These are phyloP conservation scores for Teinopalpus imperialis DNA, from an alignment of 2,888 invertebrate genomes.

Conservation along the genomic window DNA sequence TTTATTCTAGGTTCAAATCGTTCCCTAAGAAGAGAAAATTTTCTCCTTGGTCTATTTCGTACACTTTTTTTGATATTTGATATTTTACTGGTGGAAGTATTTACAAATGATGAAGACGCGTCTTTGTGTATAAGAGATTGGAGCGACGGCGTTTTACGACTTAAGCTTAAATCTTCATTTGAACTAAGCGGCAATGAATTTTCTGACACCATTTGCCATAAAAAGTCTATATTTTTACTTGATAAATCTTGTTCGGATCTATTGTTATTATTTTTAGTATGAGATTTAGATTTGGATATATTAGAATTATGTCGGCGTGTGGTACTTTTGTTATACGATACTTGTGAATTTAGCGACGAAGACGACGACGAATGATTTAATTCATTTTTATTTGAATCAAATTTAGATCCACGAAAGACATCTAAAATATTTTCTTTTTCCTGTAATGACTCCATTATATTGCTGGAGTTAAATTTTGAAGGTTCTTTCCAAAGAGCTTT, in stretches of 20 bases:
- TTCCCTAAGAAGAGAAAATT: constrained; percentile 82
- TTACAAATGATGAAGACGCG: constrained; percentile 40
- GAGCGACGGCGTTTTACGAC: constrained; percentile 64
- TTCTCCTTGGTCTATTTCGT: constrained; percentile 74
- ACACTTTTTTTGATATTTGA: constrained; percentile 63
- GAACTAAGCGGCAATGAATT: constrained; percentile 53
- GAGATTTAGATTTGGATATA: constrained; percentile 43
- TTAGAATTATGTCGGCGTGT: constrained; percentile 51
- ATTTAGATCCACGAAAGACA: constrained; percentile 50
- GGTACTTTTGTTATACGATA: constrained; percentile 46
- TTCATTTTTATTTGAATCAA: constrained; percentile 50
- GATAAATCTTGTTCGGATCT: constrained; percentile 57
- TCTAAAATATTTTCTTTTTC: constrained; percentile 66
- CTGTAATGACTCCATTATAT: constrained; percentile 65
- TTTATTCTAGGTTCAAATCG: constrained; percentile 78
- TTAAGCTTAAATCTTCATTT: constrained; percentile 57
- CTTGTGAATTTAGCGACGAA: constrained; percentile 36
- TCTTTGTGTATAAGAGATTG: constrained; percentile 75
- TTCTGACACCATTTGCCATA: constrained; percentile 72
- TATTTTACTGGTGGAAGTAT: constrained; percentile 49
- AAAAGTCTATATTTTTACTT: constrained; percentile 69
- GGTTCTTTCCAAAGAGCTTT: constrained; percentile 76
- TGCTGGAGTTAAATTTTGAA: constrained; percentile 66
- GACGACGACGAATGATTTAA: constrained; percentile 39
- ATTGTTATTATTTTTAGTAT: constrained; percentile 51